phyloP scores from a whole-genome alignment of 2,113 vertebrate genomes.

The Mirza zaza region DNA sequence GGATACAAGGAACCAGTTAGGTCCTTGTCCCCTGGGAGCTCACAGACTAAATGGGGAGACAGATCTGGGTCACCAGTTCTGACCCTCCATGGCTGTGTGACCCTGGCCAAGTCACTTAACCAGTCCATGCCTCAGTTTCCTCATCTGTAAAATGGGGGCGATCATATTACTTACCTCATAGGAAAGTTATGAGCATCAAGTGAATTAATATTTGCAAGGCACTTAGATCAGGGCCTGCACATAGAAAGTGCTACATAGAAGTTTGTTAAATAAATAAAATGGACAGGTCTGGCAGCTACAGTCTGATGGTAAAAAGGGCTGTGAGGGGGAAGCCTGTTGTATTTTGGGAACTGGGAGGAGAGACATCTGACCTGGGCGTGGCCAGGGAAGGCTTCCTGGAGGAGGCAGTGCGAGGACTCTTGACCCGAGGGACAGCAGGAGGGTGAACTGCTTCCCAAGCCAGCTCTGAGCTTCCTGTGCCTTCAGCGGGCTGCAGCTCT shows the following conservation, averaged over 20 bases:
- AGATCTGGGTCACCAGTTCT: background rate
- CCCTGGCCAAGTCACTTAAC: background rate
- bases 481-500: background rate
- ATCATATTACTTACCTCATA: background rate
- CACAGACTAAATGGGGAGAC: background rate
- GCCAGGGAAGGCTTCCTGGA: slow-evolving; percentile 44
- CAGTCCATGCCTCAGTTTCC: background rate
- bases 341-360: background rate
- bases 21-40: background rate
- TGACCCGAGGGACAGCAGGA: background rate
- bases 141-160: background rate
- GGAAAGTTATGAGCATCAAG: background rate
- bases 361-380: background rate
- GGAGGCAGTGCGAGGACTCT: background rate
- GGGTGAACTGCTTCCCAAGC: background rate
- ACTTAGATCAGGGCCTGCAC: background rate
- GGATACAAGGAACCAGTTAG: background rate
- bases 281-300: too few relatives aligned
- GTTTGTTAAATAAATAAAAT: background rate
- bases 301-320: background rate
- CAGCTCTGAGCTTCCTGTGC: background rate
- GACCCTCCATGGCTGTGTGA: background rate
- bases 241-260: too few relatives aligned
- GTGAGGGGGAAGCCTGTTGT: background rate
- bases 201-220: background rate